These are phyloP conservation scores for Erinaceus europaeus DNA, from an alignment of 2,113 vertebrate genomes.

Conservation along the genomic window DNA sequence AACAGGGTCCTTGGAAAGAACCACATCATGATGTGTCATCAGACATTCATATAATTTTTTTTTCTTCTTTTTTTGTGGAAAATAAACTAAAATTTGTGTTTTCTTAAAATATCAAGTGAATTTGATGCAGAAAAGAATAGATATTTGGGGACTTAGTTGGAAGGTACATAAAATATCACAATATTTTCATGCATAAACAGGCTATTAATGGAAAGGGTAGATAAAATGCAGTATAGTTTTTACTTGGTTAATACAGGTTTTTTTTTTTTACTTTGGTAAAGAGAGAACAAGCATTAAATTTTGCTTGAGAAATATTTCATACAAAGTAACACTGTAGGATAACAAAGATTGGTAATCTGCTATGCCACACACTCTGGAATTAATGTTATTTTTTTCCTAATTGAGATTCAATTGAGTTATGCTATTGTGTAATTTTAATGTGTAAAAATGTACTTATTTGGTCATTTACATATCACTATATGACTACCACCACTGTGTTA, in stretches of 20 bases:
- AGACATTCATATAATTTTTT: background rate
- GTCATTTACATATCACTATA: background rate
- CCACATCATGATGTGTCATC: background rate
- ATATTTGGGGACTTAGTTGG: background rate
- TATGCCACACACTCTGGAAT: background rate
- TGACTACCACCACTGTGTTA: background rate
- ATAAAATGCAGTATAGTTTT: background rate
- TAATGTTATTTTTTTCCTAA: background rate
- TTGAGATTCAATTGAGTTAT: background rate
- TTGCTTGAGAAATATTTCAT: background rate
- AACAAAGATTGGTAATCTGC: background rate
- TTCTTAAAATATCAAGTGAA: background rate
- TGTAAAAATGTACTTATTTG: background rate
- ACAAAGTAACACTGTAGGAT: background rate
- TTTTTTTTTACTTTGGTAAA: background rate
- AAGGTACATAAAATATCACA: background rate
- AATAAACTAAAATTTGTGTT: background rate
- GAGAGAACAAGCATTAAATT: background rate
- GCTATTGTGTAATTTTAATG: background rate
- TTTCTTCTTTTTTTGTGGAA: conserved; percentile 1
- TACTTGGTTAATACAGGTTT: no score
- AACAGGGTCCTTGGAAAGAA: conserved; percentile 33
- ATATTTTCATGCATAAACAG: background rate
- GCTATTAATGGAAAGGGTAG: background rate
- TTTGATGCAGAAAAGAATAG: background rate